phyloP scores from a whole-genome alignment of 2,113 vertebrate species.

The Capra hircus region DNA sequence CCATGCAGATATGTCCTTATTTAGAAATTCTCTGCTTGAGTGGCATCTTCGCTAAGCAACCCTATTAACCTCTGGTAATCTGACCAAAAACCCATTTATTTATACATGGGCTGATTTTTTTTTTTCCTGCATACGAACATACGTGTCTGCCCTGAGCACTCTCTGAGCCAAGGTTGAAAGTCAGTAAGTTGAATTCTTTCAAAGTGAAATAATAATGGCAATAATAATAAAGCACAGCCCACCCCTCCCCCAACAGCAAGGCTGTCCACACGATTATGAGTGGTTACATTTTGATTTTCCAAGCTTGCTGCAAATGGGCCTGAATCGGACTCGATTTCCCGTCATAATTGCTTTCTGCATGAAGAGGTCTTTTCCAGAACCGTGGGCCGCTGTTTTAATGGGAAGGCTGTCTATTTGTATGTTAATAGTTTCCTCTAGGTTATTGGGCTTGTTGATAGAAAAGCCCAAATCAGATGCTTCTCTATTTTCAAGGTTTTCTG shows the following conservation, averaged over 20 bases:
- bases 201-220: constrained; percentile 33
- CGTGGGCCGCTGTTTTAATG: constrained; percentile 80
- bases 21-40: background rate
- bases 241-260: background rate
- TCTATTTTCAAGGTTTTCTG: constrained; percentile 73
- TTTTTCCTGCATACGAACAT: background rate
- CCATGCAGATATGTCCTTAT: background rate
- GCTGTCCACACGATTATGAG: constrained; percentile 57
- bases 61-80: constrained; percentile 24
- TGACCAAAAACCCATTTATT: background rate
- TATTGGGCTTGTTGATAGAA: constrained; percentile 81
- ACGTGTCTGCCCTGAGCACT: background rate
- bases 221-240: background rate
- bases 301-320: constrained; percentile 66
- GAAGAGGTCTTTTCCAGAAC: constrained; percentile 75
- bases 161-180: background rate
- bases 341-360: constrained; percentile 75
- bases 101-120: background rate
- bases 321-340: constrained; percentile 64
- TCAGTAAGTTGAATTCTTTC: background rate
- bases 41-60: background rate
- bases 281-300: constrained; percentile 73
- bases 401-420: constrained; percentile 84
- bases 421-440: constrained; percentile 83
- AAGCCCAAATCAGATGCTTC: constrained; percentile 80